Evolutionary conservation across 2,113 vertebrate species (phyloP), one percentile per base, ranked within the genome.

Genomic region (Pseudolaguvia tuberculata): DNA sequence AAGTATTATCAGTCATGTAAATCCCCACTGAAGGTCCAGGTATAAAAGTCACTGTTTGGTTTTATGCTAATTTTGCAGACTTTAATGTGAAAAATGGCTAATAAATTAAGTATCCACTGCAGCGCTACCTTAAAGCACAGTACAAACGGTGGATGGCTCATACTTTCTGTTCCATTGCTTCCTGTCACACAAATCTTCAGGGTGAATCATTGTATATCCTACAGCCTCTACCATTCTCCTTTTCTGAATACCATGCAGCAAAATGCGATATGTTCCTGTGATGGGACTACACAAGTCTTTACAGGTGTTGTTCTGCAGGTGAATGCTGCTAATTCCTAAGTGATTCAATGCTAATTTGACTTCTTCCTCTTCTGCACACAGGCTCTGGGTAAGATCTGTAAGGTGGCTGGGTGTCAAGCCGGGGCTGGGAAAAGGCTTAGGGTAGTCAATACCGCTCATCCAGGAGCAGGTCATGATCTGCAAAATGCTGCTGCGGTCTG

Each of bases 251-350:
- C 80, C 87, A 62, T 92, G 90, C 31, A 89, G 83, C 0, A 92
- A 78, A 83, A 93, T 92, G 0, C 90, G 83, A 75, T 92, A 93
- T 20, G 83, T 86, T 10, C 91, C 92, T 0, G 89, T 92, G 66
- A 92, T 57, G 0, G 90, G 84, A 76, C 86, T 91, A 71, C 76
- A 83, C 2, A 72, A 81, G 75, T 88, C 85, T 8, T 29, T 45
- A 20, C 86, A 88, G 23, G 70, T 67, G 68, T 91, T 88, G 72
- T 90, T 92, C 76, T 87, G 84, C 29, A 92, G 82, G 52, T 91
- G 88, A 18, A 78, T 56, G 0, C 73, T 63, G 14, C 76, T 50
- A 5, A 92, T 83, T 5, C 91, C 91, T 14, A 91, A 50, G 21
- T 86, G 76, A 0, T 70, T 75, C 61, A 91, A 65, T 10, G 84